Conservation (phyloP, 2,888 invertebrate genomes). For the Dynastes maya region DNA sequence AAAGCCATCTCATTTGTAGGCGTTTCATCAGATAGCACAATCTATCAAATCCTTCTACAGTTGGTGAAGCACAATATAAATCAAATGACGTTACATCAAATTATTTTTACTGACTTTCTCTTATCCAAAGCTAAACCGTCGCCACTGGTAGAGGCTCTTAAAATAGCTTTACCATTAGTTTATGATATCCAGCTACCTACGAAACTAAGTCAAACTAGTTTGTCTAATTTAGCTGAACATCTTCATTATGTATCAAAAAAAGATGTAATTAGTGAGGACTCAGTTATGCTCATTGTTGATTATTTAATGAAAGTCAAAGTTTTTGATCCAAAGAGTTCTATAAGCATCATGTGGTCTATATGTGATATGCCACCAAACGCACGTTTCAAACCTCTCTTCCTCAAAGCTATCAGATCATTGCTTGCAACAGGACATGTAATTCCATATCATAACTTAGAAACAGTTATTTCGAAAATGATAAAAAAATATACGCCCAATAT, state of each 20-base stretch:
- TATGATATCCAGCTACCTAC: conserved; percentile 77
- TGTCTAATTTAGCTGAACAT: conserved; percentile 72
- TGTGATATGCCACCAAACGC: conserved; percentile 71
- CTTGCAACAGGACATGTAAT: conserved; percentile 70
- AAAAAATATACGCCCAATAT: conserved; percentile 70
- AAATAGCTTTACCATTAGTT: conserved; percentile 78
- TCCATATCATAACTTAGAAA: conserved; percentile 72
- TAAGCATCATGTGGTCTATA: conserved; percentile 75
- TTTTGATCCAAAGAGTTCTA: conserved; percentile 69
- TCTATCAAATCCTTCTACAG: conserved; percentile 78
- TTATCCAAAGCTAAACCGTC: conserved; percentile 71
- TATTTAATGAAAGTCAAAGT: conserved; percentile 71
- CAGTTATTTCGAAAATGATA: conserved; percentile 72
- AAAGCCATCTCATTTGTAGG: conserved; percentile 76
- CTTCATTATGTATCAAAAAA: conserved; percentile 73
- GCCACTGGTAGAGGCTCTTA: conserved; percentile 77
- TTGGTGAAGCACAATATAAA: conserved; percentile 77
- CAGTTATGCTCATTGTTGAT: conserved; percentile 73
- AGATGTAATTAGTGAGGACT: conserved; percentile 70
- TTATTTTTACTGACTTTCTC: conserved; percentile 77
- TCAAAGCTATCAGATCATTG: conserved; percentile 72
- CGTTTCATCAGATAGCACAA: conserved; percentile 74
- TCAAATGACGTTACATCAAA: conserved; percentile 74
- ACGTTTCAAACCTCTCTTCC: conserved; percentile 72
- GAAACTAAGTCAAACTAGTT: conserved; percentile 75